These are phyloP conservation scores for Jaculus jaculus DNA, from an alignment of 2,113 vertebrate species.

Conservation along the genomic window DNA sequence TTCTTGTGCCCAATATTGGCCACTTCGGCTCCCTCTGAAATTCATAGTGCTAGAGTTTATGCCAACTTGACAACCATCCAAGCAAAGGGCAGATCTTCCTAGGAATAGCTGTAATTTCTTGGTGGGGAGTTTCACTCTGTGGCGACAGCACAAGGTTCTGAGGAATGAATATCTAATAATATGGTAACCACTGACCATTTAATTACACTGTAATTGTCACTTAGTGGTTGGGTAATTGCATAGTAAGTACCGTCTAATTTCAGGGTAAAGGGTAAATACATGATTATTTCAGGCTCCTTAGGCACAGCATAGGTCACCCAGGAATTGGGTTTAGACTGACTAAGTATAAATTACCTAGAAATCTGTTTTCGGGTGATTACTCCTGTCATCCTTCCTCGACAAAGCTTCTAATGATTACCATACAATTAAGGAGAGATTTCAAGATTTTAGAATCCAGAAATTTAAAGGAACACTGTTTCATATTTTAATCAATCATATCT, in stretches of 20 bases:
- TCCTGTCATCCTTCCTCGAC: constrained; percentile 61
- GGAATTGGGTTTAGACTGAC: constrained; percentile 78
- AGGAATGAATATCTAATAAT: constrained; percentile 77
- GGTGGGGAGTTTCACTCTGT: constrained; percentile 66
- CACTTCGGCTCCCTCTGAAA: not conserved
- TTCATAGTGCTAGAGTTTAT: not conserved
- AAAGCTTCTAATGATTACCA: constrained; percentile 53
- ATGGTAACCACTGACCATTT: constrained; percentile 74
- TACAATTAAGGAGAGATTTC: constrained; percentile 68
- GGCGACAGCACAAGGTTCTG: constrained; percentile 52
- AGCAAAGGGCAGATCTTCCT: constrained; percentile 42
- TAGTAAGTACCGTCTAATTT: constrained; percentile 74
- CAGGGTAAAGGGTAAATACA: constrained; percentile 81
- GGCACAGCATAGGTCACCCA: constrained; percentile 76
- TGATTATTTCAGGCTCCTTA: constrained; percentile 79
- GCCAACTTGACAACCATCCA: constrained; percentile 8
- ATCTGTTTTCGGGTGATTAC: constrained; percentile 71
- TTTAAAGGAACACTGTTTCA: constrained; percentile 55
- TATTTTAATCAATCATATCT: not conserved
- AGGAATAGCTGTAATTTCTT: constrained; percentile 62
- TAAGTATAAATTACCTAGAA: constrained; percentile 79
- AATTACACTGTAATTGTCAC: constrained; percentile 74
- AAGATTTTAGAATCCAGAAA: constrained; percentile 47
- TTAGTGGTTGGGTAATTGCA: constrained; percentile 76
- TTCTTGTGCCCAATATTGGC: not conserved